Conservation (phyloP, 2,113 vertebrate genomes). For the Hiodon alosoides region DNA sequence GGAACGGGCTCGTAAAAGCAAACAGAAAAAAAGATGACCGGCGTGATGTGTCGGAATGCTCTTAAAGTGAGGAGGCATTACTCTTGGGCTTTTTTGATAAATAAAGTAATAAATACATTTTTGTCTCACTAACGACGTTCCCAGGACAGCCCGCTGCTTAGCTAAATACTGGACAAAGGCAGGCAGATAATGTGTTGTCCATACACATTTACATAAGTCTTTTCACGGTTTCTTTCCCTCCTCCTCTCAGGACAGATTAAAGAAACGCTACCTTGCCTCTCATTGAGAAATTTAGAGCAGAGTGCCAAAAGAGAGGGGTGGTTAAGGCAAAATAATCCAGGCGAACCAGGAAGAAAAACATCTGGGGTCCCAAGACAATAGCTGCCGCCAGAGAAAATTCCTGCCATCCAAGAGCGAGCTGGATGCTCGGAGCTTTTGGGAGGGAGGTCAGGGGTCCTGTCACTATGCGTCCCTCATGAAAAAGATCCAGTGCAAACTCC, state of each 20-base stretch:
- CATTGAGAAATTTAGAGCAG: constrained; percentile 55
- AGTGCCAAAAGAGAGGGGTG: constrained; percentile 41
- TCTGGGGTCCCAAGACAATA: constrained; percentile 57
- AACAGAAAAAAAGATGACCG: constrained; percentile 5
- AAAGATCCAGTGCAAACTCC: constrained; percentile 34
- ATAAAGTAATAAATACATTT: constrained; percentile 25
- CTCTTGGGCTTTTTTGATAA: constrained; percentile 17
- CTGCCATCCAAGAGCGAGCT: constrained; percentile 53
- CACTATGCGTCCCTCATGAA: constrained; percentile 27
- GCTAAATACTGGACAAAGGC: not conserved
- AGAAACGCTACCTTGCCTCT: constrained; percentile 57
- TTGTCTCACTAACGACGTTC: not conserved
- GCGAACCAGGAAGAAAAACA: constrained; percentile 42
- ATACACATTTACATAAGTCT: constrained; percentile 15
- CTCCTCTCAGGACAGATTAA: constrained; percentile 46
- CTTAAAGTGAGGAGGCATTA: not conserved
- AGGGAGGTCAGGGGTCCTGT: not conserved
- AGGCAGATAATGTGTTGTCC: constrained; percentile 22
- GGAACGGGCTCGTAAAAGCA: constrained; percentile 22
- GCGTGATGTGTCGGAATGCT: constrained; percentile 14
- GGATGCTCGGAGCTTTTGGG: constrained; percentile 38
- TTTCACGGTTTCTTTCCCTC: constrained; percentile 27
- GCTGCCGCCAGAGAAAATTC: constrained; percentile 68
- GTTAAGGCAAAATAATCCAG: constrained; percentile 48
- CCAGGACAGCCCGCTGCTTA: constrained; percentile 2